These are phyloP conservation scores for Malacosoma neustria DNA, from an alignment of 2,888 invertebrate genomes.

Conservation along the genomic window DNA sequence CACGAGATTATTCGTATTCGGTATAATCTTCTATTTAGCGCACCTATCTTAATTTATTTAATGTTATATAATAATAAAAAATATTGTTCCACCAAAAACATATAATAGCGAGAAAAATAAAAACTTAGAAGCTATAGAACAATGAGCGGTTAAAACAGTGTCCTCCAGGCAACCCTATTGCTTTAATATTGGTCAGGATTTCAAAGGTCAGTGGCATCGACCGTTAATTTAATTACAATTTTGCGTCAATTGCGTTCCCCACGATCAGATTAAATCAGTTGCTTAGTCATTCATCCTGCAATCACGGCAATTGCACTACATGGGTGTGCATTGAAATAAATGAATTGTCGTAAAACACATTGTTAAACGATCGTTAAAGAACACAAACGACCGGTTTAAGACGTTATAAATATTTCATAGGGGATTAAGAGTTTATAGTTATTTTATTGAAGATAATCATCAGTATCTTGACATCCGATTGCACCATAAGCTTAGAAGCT, in stretches of 20 bases:
- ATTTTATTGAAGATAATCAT: too few species aligned
- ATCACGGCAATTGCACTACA: slow-evolving; percentile 30
- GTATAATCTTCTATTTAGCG: too few species aligned
- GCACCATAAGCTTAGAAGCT: too few species aligned
- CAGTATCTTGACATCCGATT: too few species aligned
- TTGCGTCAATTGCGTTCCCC: slow-evolving; percentile 23
- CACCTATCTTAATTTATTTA: too few species aligned
- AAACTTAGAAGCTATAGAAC: too few species aligned
- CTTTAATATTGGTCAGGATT: slow-evolving; percentile 3
- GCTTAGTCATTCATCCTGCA: slow-evolving; percentile 33
- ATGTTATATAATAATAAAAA: too few species aligned
- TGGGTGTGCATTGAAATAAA: slow-evolving; percentile 62
- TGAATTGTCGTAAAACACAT: slow-evolving; percentile 64
- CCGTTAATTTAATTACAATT: slow-evolving; percentile 33
- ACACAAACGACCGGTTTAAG: slow-evolving; percentile 31
- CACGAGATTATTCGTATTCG: too few species aligned
- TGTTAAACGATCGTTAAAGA: slow-evolving; percentile 54
- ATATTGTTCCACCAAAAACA: too few species aligned
- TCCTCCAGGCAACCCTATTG: neutral
- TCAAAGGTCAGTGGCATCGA: slow-evolving; percentile 14
- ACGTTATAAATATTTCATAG: slow-evolving; percentile 21
- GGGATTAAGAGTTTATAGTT: slow-evolving; percentile 4
- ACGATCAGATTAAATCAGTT: slow-evolving; percentile 22
- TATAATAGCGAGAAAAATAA: too few species aligned
- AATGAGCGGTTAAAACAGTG: too few species aligned